These are phyloP conservation scores for Scomber colias DNA, from an alignment of 2,113 vertebrate species.

Conservation along the genomic window DNA sequence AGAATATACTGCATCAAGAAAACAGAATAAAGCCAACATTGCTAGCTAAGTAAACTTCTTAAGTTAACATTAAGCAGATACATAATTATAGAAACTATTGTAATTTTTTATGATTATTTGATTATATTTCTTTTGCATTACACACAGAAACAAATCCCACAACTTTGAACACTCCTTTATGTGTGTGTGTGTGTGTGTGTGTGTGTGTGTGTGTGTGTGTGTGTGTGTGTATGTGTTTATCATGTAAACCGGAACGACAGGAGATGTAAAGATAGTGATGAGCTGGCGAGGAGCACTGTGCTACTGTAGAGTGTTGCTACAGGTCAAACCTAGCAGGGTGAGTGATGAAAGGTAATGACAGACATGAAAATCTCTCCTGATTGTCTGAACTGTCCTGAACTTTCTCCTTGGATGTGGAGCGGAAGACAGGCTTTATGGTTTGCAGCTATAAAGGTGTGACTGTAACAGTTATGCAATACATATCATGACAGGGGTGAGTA, in stretches of 20 bases:
- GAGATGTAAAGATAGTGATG: conserved; percentile 27
- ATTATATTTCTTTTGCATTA: too few species aligned
- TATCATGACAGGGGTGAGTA: conserved; percentile 39
- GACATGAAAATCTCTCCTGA: neutral
- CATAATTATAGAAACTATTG: neutral
- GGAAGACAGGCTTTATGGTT: conserved; percentile 26
- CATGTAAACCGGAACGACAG: conserved; percentile 7
- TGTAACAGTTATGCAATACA: conserved; percentile 55
- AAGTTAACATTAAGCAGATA: neutral
- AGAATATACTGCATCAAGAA: neutral
- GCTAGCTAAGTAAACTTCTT: conserved; percentile 12
- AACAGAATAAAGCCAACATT: too few species aligned
- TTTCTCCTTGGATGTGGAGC: conserved; percentile 32
- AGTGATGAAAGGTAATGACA: neutral
- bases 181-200: too few species aligned
- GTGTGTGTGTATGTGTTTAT: neutral
- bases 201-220: too few species aligned
- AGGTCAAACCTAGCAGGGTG: conserved; percentile 3
- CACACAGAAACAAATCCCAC: too few species aligned
- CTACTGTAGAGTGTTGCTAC: neutral
- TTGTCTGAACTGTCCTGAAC: neutral
- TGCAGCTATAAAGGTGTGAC: conserved; percentile 46
- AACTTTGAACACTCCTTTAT: too few species aligned
- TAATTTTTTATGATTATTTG: too few species aligned
- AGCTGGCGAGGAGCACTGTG: neutral